These are phyloP conservation scores for Bombus waltoni DNA, from an alignment of 1,140 invertebrate genomes.

Conservation along the genomic window DNA sequence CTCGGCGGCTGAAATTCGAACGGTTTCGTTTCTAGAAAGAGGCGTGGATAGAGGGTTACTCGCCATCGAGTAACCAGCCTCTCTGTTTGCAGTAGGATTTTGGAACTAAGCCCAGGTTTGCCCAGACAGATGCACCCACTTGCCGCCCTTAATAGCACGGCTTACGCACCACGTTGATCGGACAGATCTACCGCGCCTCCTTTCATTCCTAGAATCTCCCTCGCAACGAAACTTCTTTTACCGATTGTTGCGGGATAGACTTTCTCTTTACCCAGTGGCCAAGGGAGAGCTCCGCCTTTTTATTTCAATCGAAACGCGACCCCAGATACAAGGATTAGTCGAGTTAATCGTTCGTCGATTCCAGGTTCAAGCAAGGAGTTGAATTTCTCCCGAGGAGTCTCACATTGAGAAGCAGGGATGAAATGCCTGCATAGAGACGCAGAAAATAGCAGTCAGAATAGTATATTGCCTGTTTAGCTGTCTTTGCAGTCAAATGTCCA, in stretches of 20 bases:
- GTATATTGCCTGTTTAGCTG: background rate
- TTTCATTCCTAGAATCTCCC: conserved; percentile 51
- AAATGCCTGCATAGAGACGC: background rate
- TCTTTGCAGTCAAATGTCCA: no score
- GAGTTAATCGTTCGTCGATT: conserved; percentile 59
- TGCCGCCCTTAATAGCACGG: conserved; percentile 72
- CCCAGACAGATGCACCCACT: conserved; percentile 76
- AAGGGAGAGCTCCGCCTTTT: conserved; percentile 41
- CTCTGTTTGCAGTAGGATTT: conserved; percentile 72
- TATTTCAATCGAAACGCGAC: conserved; percentile 58
- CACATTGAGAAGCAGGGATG: background rate
- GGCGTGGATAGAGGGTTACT: conserved; percentile 1
- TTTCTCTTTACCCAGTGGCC: conserved; percentile 1
- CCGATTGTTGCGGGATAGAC: conserved; percentile 51
- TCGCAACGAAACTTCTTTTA: conserved; percentile 40
- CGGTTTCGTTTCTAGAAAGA: conserved; percentile 4
- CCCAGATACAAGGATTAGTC: conserved; percentile 52
- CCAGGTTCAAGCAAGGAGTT: background rate
- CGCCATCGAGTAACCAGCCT: conserved; percentile 56
- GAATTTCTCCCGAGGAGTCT: background rate
- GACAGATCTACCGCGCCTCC: conserved; percentile 37
- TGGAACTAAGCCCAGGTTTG: conserved; percentile 75
- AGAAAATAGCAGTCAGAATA: background rate
- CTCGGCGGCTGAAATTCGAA: conserved; percentile 1
- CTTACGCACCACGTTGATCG: conserved; percentile 68